Conservation (phyloP, 1,140 invertebrate genomes). For the Caenorhabditis tropicalis region DNA sequence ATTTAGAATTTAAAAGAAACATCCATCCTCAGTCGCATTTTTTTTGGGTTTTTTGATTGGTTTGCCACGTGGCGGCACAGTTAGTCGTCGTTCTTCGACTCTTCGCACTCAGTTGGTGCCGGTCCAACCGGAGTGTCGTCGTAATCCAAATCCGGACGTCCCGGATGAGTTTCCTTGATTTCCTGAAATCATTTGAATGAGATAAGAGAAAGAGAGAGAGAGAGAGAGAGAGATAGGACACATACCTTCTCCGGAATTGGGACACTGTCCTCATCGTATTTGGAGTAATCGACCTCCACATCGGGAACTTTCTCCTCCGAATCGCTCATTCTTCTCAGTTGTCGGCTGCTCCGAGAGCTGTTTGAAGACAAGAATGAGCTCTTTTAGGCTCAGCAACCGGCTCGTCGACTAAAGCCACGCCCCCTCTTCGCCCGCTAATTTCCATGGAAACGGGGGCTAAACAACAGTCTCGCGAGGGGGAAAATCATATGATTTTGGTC, state of each 20-base stretch:
- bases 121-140: constrained; percentile 57
- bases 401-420: background rate
- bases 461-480: background rate
- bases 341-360: background rate
- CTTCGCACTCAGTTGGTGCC: constrained; percentile 41
- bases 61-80: background rate
- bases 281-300: constrained; percentile 49
- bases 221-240: background rate
- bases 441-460: background rate
- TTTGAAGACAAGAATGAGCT: constrained; percentile 29
- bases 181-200: constrained; percentile 39
- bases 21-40: background rate
- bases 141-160: constrained; percentile 56
- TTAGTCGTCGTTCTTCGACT: constrained; percentile 14
- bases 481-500: background rate
- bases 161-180: constrained; percentile 53
- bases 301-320: constrained; percentile 20
- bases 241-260: constrained; percentile 51
- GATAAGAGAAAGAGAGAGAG: background rate
- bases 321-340: constrained; percentile 25
- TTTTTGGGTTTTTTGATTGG: background rate
- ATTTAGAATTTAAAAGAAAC: background rate
- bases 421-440: background rate
- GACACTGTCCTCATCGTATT: constrained; percentile 55
- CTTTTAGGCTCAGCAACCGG: background rate